Percentiles rank a stretch among this genome's conserved stretches.
phyloP scores from a whole-genome alignment of 92 coral and sea anemone species.

The Montipora capitata region DNA sequence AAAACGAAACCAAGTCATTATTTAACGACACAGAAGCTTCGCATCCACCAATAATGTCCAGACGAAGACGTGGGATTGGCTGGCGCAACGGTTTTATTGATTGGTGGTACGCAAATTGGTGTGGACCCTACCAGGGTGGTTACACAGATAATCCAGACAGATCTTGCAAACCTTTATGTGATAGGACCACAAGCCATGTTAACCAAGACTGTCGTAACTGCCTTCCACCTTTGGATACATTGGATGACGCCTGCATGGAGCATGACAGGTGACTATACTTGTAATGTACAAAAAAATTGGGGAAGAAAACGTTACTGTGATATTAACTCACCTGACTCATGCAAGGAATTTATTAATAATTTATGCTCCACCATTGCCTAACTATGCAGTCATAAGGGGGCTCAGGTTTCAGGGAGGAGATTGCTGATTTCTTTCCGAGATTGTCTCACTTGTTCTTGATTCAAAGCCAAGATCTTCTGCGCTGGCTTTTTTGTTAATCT shows the following conservation, averaged over 20 bases:
- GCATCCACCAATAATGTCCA: background rate
- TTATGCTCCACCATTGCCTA: too few species aligned
- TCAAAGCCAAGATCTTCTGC: too few species aligned
- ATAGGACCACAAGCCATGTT: conserved; percentile 16
- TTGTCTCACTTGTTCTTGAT: too few species aligned
- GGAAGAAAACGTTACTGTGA: background rate
- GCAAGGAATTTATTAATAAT: too few species aligned
- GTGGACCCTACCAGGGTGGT: conserved; percentile 66
- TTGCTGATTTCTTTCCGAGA: too few species aligned
- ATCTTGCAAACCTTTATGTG: conserved; percentile 19
- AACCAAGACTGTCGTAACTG: conserved; percentile 35
- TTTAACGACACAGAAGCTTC: background rate
- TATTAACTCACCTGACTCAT: too few species aligned
- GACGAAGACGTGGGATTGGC: conserved; percentile 61
- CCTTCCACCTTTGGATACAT: conserved; percentile 49
- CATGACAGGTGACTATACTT: conserved; percentile 38
- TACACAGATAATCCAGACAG: conserved; percentile 41
- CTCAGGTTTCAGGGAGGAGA: too few species aligned
- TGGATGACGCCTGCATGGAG: conserved; percentile 67
- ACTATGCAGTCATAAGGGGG: too few species aligned
- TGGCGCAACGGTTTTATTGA: conserved; percentile 23
- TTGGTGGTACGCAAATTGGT: conserved; percentile 78
- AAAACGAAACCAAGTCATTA: conserved; percentile 12
- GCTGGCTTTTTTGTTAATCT: too few species aligned
- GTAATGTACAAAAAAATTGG: too few species aligned